Evolutionary conservation across 2,797 vertebrate species (phyloP).

Genomic region (Distichodus sexfasciatus): DNA sequence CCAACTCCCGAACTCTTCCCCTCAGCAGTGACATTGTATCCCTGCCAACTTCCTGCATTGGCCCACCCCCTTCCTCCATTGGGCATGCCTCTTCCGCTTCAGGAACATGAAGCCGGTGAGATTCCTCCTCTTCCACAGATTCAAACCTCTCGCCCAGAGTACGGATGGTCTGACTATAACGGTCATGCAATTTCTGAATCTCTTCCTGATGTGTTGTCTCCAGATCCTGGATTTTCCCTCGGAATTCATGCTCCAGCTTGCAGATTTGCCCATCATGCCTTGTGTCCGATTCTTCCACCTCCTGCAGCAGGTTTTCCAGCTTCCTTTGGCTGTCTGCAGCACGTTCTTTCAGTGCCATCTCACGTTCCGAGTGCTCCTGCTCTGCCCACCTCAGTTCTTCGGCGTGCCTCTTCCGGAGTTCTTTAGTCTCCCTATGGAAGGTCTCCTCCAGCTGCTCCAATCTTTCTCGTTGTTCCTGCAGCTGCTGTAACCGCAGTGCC

Average conservation of each 20-base stretch:
- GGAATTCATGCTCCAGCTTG: constrained; percentile 83
- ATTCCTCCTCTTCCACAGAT: constrained; percentile 37
- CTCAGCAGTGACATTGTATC: constrained; percentile 81
- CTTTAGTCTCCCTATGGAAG: constrained; percentile 72
- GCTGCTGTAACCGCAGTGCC: constrained; percentile 70
- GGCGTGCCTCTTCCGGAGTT: constrained; percentile 75
- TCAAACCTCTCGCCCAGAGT: constrained; percentile 69
- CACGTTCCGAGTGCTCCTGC: constrained; percentile 72
- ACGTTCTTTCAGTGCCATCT: constrained; percentile 78
- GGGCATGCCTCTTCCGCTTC: constrained; percentile 24
- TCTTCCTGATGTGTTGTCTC: constrained; percentile 81
- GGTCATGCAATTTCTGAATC: constrained; percentile 79
- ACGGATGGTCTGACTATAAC: constrained; percentile 77
- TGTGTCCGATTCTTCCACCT: constrained; percentile 79
- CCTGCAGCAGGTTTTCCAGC: constrained; percentile 74
- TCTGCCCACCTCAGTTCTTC: constrained; percentile 75
- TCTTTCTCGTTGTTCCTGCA: constrained; percentile 70
- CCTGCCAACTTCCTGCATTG: constrained; percentile 34
- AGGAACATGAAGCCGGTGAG: background rate
- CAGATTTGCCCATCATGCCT: constrained; percentile 79
- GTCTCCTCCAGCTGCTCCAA: constrained; percentile 72
- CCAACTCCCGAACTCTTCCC: constrained; percentile 89
- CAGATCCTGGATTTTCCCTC: constrained; percentile 80
- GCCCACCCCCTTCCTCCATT: constrained; percentile 57
- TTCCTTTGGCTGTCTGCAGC: constrained; percentile 73